Base-by-base conservation (phyloP, 2,797 vertebrate species). In the Cyclura pinguis region DNA sequence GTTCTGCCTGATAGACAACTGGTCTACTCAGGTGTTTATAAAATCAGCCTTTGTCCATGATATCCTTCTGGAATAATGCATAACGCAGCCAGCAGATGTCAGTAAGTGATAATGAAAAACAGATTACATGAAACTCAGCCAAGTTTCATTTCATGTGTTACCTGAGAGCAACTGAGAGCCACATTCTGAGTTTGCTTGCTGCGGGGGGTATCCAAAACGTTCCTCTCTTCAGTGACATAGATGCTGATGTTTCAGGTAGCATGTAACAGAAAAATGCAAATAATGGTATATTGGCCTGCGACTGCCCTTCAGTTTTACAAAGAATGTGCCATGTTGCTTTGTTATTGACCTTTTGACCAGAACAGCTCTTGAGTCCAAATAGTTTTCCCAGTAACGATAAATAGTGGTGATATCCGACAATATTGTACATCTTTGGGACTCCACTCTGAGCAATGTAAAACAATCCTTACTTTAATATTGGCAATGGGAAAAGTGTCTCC, bases 61-160 rank as follows among this genome's bases (percentile, higher is more conserved):
- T 50, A 1, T 55, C 35, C 67, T 77, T 88, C 82, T 2, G 38
- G 57, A 91, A 67, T 92, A 95, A 92, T 97, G 95, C 93, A 83
- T 80, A 18, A n/a, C 38, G 32, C 80, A 91, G 93, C 97, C 97
- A 94, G 97, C 92, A 98, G 97, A 96, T 98, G 97, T 97, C 97
- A 97, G 95, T 96, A 97, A 92, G 93, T 0, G 97, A 97, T 97
- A 96, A 96, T 91, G 74, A 97, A 97, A 97, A 6, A 50, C 62
- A 1, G 52, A 50, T 92, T 24, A 47, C 50, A 88, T 76, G 84
- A 52, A 2, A 52, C 57, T 29, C 74, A 14, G 1, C 80, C 57
- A 93, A 69, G 55, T 94, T 38, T 92, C 90, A 91, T 42, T 2
- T 84, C 59, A 85, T 4, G 42, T 0, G 7, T 12, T 4, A 62